Conservation (phyloP, 2,888 invertebrate species). For the Serripes groenlandicus region DNA sequence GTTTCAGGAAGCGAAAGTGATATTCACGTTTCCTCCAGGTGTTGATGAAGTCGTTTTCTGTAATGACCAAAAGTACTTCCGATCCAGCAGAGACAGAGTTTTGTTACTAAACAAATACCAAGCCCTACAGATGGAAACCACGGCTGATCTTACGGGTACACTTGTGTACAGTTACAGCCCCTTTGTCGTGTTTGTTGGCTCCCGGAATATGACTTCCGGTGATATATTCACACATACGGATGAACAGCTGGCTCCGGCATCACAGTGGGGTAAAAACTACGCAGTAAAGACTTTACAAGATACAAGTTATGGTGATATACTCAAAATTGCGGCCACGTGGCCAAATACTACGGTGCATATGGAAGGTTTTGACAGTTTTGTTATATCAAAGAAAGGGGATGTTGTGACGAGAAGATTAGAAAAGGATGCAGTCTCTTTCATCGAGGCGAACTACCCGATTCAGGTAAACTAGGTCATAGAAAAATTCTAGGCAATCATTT, state of each 20-base stretch:
- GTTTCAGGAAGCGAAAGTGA: slow-evolving; percentile 9
- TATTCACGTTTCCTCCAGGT: not conserved
- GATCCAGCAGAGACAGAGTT: not conserved
- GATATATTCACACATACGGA: slow-evolving; percentile 33
- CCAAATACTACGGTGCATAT: slow-evolving; percentile 28
- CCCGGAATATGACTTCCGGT: slow-evolving; percentile 32
- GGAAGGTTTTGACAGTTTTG: slow-evolving; percentile 35
- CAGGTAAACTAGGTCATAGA: slow-evolving; percentile 44
- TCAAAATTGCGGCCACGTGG: slow-evolving; percentile 40
- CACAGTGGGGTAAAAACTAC: slow-evolving; percentile 52
- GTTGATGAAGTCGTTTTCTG: slow-evolving; percentile 11
- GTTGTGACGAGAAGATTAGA: slow-evolving; percentile 43
- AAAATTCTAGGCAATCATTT: too few species aligned
- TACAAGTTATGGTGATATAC: slow-evolving; percentile 46
- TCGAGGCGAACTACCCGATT: slow-evolving; percentile 37
- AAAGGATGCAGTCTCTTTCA: slow-evolving; percentile 25
- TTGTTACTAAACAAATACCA: slow-evolving; percentile 38
- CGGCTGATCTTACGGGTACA: slow-evolving; percentile 46
- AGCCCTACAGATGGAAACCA: slow-evolving; percentile 46
- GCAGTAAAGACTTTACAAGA: not conserved
- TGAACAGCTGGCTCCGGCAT: slow-evolving; percentile 49
- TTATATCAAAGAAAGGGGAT: slow-evolving; percentile 17
- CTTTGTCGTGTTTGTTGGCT: slow-evolving; percentile 49
- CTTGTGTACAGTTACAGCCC: slow-evolving; percentile 46
- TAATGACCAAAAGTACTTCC: slow-evolving; percentile 6